phyloP scores from a whole-genome alignment of 2,113 vertebrate species.

The Tenebrosternarchus preto region DNA sequence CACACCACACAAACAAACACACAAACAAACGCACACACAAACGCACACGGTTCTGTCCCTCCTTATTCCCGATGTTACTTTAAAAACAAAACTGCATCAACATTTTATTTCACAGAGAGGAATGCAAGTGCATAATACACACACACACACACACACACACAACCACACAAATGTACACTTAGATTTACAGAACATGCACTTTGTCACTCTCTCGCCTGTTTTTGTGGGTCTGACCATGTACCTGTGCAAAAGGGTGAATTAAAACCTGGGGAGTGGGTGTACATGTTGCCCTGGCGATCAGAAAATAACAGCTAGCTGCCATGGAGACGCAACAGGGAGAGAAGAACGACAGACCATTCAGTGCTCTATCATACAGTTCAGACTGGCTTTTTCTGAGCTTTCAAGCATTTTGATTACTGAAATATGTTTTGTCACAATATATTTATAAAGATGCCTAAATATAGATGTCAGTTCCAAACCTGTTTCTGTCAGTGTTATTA shows the following conservation, averaged over 20 bases:
- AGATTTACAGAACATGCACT: slow-evolving; percentile 23
- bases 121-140: slow-evolving; percentile 27
- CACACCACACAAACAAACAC: neutral
- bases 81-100: neutral
- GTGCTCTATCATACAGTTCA: slow-evolving; percentile 11
- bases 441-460: neutral
- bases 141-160: slow-evolving; percentile 20
- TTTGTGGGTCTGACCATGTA: slow-evolving; percentile 42
- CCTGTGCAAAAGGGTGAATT: slow-evolving; percentile 46
- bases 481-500: neutral
- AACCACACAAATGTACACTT: neutral
- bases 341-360: slow-evolving; percentile 35
- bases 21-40: neutral
- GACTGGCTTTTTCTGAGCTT: neutral
- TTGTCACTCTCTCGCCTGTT: neutral
- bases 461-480: neutral
- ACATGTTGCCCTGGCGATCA: slow-evolving; percentile 49
- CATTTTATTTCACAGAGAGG: neutral
- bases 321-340: slow-evolving; percentile 39
- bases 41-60: slow-evolving; percentile 40
- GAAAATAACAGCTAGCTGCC: slow-evolving; percentile 37
- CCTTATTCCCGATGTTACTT: slow-evolving; percentile 8
- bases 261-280: slow-evolving; percentile 47
- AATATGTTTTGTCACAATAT: neutral
- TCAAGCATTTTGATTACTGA: neutral